phyloP scores from a whole-genome alignment of 2,113 vertebrate species.

The Xyrauchen texanus region DNA sequence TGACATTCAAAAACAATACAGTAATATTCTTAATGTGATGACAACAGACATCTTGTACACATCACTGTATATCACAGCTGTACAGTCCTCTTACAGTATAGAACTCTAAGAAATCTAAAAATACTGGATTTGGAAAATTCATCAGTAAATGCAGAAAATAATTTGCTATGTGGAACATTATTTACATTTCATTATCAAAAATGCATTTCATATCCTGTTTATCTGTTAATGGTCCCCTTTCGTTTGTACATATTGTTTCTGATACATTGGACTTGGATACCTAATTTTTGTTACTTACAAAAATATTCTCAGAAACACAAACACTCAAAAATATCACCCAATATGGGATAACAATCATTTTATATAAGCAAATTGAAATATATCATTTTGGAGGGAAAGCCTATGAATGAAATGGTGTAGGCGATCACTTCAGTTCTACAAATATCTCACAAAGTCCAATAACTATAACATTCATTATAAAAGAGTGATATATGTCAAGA shows the following conservation, averaged over 20 bases:
- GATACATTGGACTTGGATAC: background rate
- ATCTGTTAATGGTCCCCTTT: background rate
- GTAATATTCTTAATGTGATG: background rate
- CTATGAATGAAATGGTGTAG: background rate
- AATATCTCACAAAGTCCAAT: conserved; percentile 1
- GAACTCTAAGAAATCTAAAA: background rate
- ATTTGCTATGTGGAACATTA: conserved; percentile 26
- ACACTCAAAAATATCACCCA: background rate
- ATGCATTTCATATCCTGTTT: background rate
- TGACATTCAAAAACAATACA: conserved; percentile 14
- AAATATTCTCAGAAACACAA: conserved; percentile 60
- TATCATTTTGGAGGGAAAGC: background rate
- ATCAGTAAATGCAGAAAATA: background rate
- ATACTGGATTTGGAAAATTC: too few relatives aligned
- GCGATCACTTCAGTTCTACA: conserved; percentile 3
- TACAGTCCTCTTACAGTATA: background rate
- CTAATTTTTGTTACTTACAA: background rate
- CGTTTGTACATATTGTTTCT: background rate
- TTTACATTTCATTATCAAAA: conserved; percentile 33
- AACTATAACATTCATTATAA: conserved; percentile 25
- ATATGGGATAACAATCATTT: background rate
- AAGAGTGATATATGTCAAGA: conserved; percentile 24
- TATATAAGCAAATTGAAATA: background rate
- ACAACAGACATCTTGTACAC: background rate
- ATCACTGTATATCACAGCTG: conserved; percentile 20